Conservation (phyloP, 2,888 invertebrate genomes). For the Cetonia aurata region DNA sequence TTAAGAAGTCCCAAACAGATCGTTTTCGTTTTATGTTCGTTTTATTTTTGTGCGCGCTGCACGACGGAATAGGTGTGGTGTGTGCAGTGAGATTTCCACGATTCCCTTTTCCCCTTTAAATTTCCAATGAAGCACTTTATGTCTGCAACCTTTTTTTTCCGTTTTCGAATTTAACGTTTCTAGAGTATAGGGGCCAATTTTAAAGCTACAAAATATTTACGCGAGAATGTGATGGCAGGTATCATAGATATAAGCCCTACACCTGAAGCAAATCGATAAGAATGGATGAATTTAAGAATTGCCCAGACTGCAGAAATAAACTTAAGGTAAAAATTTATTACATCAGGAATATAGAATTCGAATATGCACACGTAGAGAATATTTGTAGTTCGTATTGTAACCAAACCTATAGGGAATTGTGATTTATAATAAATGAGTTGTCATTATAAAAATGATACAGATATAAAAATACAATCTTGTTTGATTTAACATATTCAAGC, state of each 20-base stretch:
- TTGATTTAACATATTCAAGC: too few relatives aligned
- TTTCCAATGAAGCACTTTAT: slow-evolving; percentile 36
- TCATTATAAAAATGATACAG: too few relatives aligned
- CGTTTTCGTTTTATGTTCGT: slow-evolving; percentile 40
- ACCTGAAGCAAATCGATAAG: background rate
- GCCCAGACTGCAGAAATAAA: too few relatives aligned
- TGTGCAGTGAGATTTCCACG: slow-evolving; percentile 31
- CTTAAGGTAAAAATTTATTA: too few relatives aligned
- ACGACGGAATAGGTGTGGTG: slow-evolving; percentile 21
- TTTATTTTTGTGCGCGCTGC: slow-evolving; percentile 33
- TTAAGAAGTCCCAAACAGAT: slow-evolving; percentile 40
- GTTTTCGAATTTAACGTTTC: slow-evolving; percentile 12
- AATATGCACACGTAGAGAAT: too few relatives aligned
- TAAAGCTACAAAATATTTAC: slow-evolving; percentile 25
- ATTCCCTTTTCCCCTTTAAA: slow-evolving; percentile 15
- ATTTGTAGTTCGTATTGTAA: too few relatives aligned
- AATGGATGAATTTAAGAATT: too few relatives aligned
- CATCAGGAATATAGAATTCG: too few relatives aligned
- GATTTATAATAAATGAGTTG: too few relatives aligned
- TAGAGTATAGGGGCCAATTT: slow-evolving; percentile 15
- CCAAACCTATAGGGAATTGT: too few relatives aligned
- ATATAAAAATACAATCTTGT: too few relatives aligned
- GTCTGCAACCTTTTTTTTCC: slow-evolving; percentile 9
- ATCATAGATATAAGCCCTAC: background rate
- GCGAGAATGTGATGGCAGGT: slow-evolving; percentile 6